These are phyloP conservation scores for Macaria notata DNA, from an alignment of 2,888 invertebrate species.

Conservation along the genomic window DNA sequence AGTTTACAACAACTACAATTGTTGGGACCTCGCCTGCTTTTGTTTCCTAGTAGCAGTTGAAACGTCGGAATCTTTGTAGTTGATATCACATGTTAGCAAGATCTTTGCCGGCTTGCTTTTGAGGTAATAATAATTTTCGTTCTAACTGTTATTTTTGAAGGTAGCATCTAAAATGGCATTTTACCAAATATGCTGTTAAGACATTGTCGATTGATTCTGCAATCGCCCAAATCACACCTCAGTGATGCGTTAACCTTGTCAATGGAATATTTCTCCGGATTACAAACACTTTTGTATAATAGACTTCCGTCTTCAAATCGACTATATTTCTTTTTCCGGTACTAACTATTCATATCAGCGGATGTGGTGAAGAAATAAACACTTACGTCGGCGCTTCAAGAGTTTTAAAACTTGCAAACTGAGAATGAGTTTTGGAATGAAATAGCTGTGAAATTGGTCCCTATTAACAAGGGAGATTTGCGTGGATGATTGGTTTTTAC, in stretches of 20 bases:
- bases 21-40: constrained; percentile 42
- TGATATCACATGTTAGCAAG: constrained; percentile 35
- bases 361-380: constrained; percentile 28
- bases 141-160: constrained; percentile 32
- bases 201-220: neutral
- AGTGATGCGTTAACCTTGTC: constrained; percentile 12
- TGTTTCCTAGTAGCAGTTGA: constrained; percentile 45
- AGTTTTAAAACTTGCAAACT: constrained; percentile 20
- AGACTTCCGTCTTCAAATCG: constrained; percentile 40
- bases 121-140: constrained; percentile 25
- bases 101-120: constrained; percentile 17
- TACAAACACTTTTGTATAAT: constrained; percentile 34
- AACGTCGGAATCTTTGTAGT: constrained; percentile 48
- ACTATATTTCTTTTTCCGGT: constrained; percentile 30
- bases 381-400: constrained; percentile 28
- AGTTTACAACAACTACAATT: constrained; percentile 37
- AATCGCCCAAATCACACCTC: constrained; percentile 19
- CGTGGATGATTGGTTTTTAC: constrained; percentile 37
- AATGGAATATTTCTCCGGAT: constrained; percentile 16
- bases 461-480: constrained; percentile 38
- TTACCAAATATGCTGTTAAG: too few relatives aligned
- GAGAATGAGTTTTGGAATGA: constrained; percentile 32
- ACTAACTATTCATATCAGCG: constrained; percentile 16
- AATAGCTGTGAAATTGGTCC: constrained; percentile 43
- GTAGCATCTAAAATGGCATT: too few relatives aligned